phyloP scores from a whole-genome alignment of 1,140 invertebrate species.

The Vanessa atalanta region DNA sequence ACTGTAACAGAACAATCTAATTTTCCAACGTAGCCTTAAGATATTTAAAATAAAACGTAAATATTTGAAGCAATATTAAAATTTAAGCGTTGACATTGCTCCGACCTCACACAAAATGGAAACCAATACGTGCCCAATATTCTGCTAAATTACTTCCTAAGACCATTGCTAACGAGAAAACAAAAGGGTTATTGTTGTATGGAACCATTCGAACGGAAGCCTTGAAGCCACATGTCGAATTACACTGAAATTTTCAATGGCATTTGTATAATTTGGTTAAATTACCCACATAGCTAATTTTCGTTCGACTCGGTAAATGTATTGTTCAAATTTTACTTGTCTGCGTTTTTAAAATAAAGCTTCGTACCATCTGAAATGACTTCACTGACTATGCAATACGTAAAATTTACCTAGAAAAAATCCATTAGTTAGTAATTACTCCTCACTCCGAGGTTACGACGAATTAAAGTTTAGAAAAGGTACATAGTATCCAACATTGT shows the following conservation, averaged over 20 bases:
- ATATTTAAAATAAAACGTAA: conserved; percentile 13
- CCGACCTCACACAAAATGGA: conserved; percentile 63
- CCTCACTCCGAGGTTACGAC: not conserved
- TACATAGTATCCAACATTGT: not conserved
- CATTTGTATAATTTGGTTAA: conserved; percentile 21
- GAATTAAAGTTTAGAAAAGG: not conserved
- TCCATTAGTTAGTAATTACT: too few relatives aligned
- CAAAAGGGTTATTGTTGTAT: conserved; percentile 44
- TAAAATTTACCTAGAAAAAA: too few relatives aligned
- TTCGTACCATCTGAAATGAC: too few relatives aligned
- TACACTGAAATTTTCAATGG: conserved; percentile 34
- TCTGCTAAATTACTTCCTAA: conserved; percentile 70
- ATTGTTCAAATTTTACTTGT: not conserved
- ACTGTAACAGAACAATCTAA: not conserved
- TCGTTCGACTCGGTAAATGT: not conserved
- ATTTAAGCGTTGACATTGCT: conserved; percentile 51
- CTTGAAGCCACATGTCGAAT: conserved; percentile 41
- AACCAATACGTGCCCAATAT: conserved; percentile 68
- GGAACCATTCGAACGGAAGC: conserved; percentile 33
- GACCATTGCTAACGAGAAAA: conserved; percentile 44
- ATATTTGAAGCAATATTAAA: conserved; percentile 20
- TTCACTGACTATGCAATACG: too few relatives aligned
- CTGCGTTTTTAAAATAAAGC: too few relatives aligned
- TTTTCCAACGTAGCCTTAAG: conserved; percentile 8
- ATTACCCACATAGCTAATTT: conserved; percentile 4